phyloP scores from a whole-genome alignment of 2,113 vertebrate genomes.

The Zosterops japonicus region DNA sequence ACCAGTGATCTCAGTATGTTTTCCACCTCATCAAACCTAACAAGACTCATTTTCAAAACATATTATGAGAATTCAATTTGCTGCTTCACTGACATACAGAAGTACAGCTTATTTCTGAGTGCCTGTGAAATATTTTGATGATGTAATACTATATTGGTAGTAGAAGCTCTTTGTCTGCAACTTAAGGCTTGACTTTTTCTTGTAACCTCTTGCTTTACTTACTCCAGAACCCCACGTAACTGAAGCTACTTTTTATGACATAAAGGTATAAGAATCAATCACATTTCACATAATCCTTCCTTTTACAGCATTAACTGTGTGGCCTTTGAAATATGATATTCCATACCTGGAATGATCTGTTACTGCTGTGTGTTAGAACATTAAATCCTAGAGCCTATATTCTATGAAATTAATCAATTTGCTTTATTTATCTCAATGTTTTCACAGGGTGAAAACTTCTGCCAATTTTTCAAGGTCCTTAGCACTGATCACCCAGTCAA shows the following conservation, averaged over 20 bases:
- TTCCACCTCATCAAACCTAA: conserved; percentile 82
- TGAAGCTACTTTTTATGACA: neutral
- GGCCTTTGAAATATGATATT: conserved; percentile 1
- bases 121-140: conserved; percentile 36
- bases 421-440: conserved; percentile 28
- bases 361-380: neutral
- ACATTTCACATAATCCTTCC: neutral
- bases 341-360: neutral
- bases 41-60: conserved; percentile 80
- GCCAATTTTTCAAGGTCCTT: conserved; percentile 19
- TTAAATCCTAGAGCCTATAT: neutral
- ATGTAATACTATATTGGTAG: conserved; percentile 15
- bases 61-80: conserved; percentile 90
- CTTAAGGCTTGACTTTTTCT: conserved; percentile 54
- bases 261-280: conserved; percentile 9
- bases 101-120: conserved; percentile 64
- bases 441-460: conserved; percentile 24
- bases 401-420: conserved; percentile 47
- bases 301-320: neutral
- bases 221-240: neutral
- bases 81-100: conserved; percentile 78
- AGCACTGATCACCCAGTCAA: neutral
- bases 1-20: conserved; percentile 79
- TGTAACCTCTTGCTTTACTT: conserved; percentile 3
- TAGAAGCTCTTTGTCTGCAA: conserved; percentile 63